These are phyloP conservation scores for Mugil cephalus DNA, from an alignment of 2,113 vertebrate species.

Conservation along the genomic window DNA sequence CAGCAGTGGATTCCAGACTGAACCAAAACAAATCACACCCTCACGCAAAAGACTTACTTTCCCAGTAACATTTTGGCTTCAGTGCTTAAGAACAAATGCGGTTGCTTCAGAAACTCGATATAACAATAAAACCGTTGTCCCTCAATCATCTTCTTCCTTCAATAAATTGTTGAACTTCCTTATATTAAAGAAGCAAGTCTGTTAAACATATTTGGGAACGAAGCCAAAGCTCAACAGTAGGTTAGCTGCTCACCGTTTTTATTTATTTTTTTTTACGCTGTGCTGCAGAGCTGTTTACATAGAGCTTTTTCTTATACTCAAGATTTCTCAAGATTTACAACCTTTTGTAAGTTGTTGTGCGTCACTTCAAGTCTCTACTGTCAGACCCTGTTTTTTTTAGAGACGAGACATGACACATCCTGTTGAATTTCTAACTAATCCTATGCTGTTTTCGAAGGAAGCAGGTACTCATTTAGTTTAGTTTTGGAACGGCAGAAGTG, in stretches of 20 bases:
- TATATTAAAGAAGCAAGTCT: background rate
- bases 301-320: no score
- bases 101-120: background rate
- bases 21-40: slow-evolving; percentile 58
- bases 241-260: background rate
- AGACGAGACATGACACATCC: no score
- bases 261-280: no score
- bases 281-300: no score
- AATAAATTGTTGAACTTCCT: background rate
- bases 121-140: background rate
- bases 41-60: slow-evolving; percentile 18
- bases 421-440: slow-evolving; percentile 28
- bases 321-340: no score
- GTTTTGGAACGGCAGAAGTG: no score
- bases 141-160: background rate
- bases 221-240: background rate
- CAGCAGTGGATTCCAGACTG: slow-evolving; percentile 40
- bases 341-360: background rate
- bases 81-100: slow-evolving; percentile 8
- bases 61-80: slow-evolving; percentile 7
- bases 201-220: background rate
- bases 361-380: background rate
- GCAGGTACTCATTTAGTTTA: no score
- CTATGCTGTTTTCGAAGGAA: no score
- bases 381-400: background rate